Conservation (phyloP, 2,888 invertebrate species). For the Netelia virgata region DNA sequence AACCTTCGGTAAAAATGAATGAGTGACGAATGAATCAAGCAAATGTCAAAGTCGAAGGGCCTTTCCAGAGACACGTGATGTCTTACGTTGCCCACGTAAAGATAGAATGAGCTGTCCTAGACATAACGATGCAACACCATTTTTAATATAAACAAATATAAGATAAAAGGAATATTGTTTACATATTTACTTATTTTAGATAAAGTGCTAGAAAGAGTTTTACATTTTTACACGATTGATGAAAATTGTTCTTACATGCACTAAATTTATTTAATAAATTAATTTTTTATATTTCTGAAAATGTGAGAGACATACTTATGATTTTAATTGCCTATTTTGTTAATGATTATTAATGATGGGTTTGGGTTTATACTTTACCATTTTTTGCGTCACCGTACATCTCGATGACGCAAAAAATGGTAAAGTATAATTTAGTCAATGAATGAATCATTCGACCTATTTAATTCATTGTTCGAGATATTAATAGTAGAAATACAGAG, state of each 20-base stretch:
- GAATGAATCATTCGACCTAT: constrained; percentile 40
- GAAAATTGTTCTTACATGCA: not conserved
- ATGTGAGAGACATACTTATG: not conserved
- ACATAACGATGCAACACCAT: not conserved
- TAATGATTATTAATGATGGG: constrained; percentile 3
- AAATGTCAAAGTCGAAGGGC: constrained; percentile 55
- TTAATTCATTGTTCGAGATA: constrained; percentile 28
- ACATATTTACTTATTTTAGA: too few species aligned
- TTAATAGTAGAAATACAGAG: constrained; percentile 7
- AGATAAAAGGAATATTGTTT: too few species aligned
- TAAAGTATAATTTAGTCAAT: constrained; percentile 22
- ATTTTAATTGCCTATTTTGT: not conserved
- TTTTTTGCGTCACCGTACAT: too few species aligned
- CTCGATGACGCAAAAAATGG: constrained; percentile 28
- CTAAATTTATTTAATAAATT: too few species aligned
- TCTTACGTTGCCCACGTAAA: constrained; percentile 2
- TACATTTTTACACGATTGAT: not conserved
- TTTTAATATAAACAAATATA: not conserved
- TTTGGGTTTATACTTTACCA: too few species aligned
- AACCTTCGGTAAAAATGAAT: constrained; percentile 46
- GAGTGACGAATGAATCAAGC: constrained; percentile 46
- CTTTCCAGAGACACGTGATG: constrained; percentile 4
- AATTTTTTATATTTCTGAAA: too few species aligned
- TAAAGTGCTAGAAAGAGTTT: too few species aligned
- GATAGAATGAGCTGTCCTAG: not conserved